A percentile compares a stretch with the other conserved stretches of the same genome.
Conservation (phyloP, 2,888 invertebrate species). For the Hylaea fasciaria region DNA sequence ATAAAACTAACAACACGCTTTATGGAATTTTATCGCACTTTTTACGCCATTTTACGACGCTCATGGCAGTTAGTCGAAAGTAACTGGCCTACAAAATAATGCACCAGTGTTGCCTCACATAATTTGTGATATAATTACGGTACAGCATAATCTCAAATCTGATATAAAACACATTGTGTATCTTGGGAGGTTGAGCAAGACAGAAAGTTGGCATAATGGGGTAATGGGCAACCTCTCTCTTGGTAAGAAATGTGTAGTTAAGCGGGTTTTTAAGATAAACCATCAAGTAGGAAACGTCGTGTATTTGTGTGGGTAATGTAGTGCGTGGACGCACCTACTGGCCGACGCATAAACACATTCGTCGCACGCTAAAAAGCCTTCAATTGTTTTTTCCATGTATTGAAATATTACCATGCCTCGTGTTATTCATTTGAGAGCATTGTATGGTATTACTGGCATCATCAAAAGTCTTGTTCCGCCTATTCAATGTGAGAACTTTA, state of each 20-base stretch:
- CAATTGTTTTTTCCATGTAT: no score
- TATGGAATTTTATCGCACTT: conserved; percentile 29
- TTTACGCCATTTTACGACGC: conserved; percentile 31
- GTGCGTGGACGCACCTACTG: no score
- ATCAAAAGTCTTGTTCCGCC: no score
- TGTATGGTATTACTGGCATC: no score
- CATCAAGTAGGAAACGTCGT: neutral
- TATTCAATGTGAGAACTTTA: no score
- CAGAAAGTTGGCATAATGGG: conserved; percentile 32
- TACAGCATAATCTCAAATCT: conserved; percentile 32
- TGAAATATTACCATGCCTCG: no score
- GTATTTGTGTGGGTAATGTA: no score
- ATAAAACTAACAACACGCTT: conserved; percentile 9
- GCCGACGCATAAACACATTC: no score
- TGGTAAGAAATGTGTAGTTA: conserved; percentile 10
- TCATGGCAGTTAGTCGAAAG: conserved; percentile 37
- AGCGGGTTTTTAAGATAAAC: conserved; percentile 17
- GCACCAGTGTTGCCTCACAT: conserved; percentile 37
- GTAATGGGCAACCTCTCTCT: conserved; percentile 19
- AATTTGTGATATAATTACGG: conserved; percentile 39
- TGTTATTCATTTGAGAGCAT: no score
- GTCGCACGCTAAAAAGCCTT: no score
- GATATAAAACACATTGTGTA: conserved; percentile 37
- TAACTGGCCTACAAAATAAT: conserved; percentile 42
- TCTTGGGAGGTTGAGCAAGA: conserved; percentile 39